A percentile compares a stretch with the other conserved stretches of the same genome.
Conservation (phyloP, 2,888 invertebrate species). For the Drosophila affinis region DNA sequence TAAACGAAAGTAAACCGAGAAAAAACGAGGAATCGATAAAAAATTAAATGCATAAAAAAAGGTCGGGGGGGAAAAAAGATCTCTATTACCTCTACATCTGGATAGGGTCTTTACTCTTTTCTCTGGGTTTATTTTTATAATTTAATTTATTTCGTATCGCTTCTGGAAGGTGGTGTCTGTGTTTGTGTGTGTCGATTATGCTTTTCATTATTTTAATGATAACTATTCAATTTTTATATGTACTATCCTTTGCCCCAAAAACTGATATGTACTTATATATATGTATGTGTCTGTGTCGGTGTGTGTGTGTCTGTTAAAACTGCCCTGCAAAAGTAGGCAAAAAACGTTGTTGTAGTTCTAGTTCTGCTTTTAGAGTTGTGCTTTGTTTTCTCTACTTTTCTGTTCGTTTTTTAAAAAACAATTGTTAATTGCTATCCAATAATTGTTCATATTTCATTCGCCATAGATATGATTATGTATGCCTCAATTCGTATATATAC, state of each 20-base stretch:
- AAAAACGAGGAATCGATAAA: constrained; percentile 13
- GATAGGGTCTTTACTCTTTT: background rate
- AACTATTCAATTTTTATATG: constrained; percentile 36
- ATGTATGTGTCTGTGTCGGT: constrained; percentile 32
- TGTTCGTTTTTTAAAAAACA: constrained; percentile 64
- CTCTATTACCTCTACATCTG: background rate
- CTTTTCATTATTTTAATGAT: constrained; percentile 52
- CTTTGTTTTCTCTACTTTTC: constrained; percentile 67
- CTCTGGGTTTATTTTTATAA: constrained; percentile 11
- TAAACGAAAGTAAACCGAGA: constrained; percentile 50
- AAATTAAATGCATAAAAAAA: constrained; percentile 20
- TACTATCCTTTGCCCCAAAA: constrained; percentile 44
- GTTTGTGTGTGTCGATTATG: constrained; percentile 49
- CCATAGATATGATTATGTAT: constrained; percentile 7
- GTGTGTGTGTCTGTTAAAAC: constrained; percentile 51
- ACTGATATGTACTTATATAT: constrained; percentile 78
- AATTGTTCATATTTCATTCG: constrained; percentile 45
- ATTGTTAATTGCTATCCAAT: constrained; percentile 62
- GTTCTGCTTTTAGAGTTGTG: constrained; percentile 55
- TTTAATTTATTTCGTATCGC: constrained; percentile 60
- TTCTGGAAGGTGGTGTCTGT: constrained; percentile 4
- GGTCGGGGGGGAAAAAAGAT: background rate
- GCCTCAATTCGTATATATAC: constrained; percentile 27
- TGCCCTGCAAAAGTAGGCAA: constrained; percentile 48
- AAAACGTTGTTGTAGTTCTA: constrained; percentile 29